A percentile compares a stretch with the other conserved stretches of the same genome.
Evolutionary conservation across 2,888 invertebrate genomes (phyloP).

Genomic region (Folsomia candida): DNA sequence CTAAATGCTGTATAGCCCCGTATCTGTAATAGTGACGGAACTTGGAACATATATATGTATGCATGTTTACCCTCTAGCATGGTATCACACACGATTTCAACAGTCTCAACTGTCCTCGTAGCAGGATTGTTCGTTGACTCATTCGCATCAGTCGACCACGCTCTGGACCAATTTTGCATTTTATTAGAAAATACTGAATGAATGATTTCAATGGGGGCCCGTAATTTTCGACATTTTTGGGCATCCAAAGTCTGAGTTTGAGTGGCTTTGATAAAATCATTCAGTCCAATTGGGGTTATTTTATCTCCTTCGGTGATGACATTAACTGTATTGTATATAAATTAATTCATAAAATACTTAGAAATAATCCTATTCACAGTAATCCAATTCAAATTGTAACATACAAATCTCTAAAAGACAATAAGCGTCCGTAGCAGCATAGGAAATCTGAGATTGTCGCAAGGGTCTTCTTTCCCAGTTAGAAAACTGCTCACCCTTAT

Average conservation of each 20-base stretch:
- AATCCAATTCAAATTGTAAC: no score
- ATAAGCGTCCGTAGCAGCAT: constrained; percentile 86
- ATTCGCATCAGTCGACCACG: not conserved
- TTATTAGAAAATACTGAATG: constrained; percentile 8
- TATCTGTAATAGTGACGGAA: not conserved
- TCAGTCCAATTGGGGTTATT: constrained; percentile 12
- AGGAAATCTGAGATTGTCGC: constrained; percentile 71
- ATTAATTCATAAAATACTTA: not conserved
- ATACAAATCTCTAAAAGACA: constrained; percentile 77
- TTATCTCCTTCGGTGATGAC: constrained; percentile 59
- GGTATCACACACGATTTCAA: constrained; percentile 62
- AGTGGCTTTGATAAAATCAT: constrained; percentile 12
- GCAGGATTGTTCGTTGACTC: not conserved
- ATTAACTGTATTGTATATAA: constrained; percentile 49
- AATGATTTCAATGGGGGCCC: constrained; percentile 13
- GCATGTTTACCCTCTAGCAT: constrained; percentile 57
- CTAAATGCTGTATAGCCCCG: not conserved
- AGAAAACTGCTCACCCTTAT: constrained; percentile 87
- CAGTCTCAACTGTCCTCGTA: not conserved
- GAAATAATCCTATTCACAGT: no score
- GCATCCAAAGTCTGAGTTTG: not conserved
- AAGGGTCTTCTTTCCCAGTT: constrained; percentile 86
- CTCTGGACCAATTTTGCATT: not conserved
- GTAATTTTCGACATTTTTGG: not conserved
- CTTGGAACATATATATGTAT: no score